Conservation (phyloP, 2,113 vertebrate species). For the Nasalis larvatus region DNA sequence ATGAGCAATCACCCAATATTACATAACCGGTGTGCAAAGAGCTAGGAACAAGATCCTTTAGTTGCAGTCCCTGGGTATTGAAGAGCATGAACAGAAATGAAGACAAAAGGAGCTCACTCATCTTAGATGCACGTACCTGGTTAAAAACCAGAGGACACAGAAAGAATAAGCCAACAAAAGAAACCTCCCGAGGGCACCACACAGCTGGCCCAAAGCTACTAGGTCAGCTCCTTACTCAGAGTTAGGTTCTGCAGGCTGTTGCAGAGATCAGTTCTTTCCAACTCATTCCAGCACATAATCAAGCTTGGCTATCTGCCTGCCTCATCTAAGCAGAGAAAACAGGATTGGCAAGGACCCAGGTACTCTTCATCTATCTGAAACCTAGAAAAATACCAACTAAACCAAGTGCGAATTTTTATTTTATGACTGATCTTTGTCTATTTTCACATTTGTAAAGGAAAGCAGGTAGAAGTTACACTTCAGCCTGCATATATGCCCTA, state of each 20-base stretch:
- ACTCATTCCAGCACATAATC: rapidly evolving
- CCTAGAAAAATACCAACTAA: background rate
- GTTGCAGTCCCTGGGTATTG: too few species aligned
- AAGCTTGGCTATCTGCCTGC: background rate
- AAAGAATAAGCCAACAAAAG: background rate
- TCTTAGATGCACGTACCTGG: rapidly evolving
- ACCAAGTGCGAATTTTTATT: background rate
- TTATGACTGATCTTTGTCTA: background rate
- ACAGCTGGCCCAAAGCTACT: background rate
- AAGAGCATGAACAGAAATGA: background rate
- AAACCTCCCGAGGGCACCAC: background rate
- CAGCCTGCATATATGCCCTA: background rate
- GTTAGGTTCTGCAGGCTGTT: too few species aligned
- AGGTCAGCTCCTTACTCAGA: background rate
- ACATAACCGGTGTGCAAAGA: background rate
- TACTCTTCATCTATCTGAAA: background rate
- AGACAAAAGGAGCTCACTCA: background rate
- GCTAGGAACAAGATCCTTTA: background rate
- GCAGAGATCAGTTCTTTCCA: background rate
- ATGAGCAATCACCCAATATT: background rate
- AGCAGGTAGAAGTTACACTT: background rate
- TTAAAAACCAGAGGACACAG: background rate
- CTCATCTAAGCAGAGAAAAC: background rate
- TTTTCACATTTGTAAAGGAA: background rate
- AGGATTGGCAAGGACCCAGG: background rate